Evolutionary conservation across 2,113 vertebrate genomes (phyloP).

Genomic region (Octodon degus): DNA sequence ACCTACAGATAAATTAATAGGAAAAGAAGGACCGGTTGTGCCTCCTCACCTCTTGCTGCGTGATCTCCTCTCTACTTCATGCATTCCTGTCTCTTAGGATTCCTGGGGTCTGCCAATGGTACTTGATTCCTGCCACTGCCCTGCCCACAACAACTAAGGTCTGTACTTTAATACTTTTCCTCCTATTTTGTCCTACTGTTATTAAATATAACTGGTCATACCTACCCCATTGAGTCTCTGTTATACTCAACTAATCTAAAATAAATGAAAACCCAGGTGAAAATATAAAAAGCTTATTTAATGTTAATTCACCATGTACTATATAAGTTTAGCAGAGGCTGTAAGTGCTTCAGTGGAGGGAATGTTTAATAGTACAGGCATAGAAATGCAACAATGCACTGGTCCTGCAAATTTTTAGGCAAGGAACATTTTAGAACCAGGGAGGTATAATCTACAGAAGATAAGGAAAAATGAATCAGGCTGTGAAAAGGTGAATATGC

Average conservation of each 20-base stretch:
- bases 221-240: not conserved
- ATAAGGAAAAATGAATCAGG: not conserved
- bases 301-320: not conserved
- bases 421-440: not conserved
- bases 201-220: not conserved
- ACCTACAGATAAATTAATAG: not conserved
- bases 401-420: not conserved
- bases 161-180: not conserved
- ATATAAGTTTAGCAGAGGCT: not conserved
- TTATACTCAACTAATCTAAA: not conserved
- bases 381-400: not conserved
- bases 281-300: not conserved
- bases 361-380: not conserved
- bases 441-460: not conserved
- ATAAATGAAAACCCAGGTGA: not conserved
- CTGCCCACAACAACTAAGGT: not conserved
- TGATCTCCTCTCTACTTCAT: not conserved
- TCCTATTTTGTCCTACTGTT: not conserved
- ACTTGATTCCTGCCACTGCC: not conserved
- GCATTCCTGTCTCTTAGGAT: not conserved
- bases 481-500: not conserved
- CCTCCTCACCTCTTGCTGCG: not conserved
- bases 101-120: not conserved
- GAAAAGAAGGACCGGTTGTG: not conserved
- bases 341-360: not conserved